These are phyloP conservation scores for Burhinus oedicnemus DNA, from an alignment of 2,113 vertebrate species.

Conservation along the genomic window DNA sequence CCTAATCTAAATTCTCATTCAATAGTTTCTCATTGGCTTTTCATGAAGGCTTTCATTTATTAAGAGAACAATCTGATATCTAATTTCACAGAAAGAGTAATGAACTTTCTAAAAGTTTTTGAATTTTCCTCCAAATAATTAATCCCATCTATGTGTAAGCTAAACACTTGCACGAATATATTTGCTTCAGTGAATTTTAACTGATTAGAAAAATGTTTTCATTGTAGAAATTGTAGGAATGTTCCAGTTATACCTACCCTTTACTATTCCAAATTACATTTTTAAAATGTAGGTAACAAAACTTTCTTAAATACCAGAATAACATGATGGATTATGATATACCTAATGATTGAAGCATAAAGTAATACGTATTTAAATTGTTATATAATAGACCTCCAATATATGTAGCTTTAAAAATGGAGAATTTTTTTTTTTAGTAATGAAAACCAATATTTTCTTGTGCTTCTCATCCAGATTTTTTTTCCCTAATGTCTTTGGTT, in stretches of 20 bases:
- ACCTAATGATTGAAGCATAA: background rate
- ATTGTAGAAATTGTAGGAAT: background rate
- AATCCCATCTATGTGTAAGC: background rate
- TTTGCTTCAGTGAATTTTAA: background rate
- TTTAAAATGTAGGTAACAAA: background rate
- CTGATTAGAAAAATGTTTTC: background rate
- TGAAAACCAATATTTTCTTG: background rate
- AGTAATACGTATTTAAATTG: background rate
- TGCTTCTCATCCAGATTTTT: background rate
- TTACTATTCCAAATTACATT: background rate
- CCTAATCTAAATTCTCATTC: constrained; percentile 29
- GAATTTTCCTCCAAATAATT: constrained; percentile 14
- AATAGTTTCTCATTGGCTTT: background rate
- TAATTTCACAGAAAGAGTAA: constrained; percentile 13
- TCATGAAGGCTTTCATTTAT: background rate
- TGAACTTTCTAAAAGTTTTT: constrained; percentile 5
- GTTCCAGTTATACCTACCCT: background rate
- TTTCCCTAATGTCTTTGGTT: background rate
- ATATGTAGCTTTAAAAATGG: background rate
- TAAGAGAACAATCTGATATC: background rate
- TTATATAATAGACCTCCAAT: background rate
- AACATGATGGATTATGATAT: background rate
- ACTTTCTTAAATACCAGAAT: background rate
- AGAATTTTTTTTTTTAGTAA: background rate
- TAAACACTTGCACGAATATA: background rate